Percentiles rank a stretch among this genome's conserved stretches.
phyloP scores from a whole-genome alignment of 2,888 invertebrate species.

The Rhogogaster chlorosoma region DNA sequence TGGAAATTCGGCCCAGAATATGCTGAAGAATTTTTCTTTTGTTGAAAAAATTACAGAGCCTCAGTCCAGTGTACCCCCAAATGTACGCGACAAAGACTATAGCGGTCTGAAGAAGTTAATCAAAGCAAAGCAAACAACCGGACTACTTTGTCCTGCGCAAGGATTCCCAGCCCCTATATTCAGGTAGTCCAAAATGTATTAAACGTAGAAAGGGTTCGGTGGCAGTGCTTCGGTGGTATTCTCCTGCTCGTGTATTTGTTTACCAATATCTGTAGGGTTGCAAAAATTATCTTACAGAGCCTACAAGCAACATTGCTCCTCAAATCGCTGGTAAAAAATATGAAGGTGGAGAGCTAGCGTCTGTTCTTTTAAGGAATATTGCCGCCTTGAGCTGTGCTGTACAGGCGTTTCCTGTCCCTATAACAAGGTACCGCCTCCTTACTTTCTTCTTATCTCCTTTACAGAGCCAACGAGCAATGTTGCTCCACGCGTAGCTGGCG shows the following conservation, averaged over 20 bases:
- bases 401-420: slow-evolving; percentile 81
- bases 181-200: slow-evolving; percentile 75
- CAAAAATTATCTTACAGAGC: slow-evolving; percentile 79
- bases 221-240: slow-evolving; percentile 49
- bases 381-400: slow-evolving; percentile 83
- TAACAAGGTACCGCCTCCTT: slow-evolving; percentile 80
- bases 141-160: slow-evolving; percentile 81
- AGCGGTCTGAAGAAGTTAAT: slow-evolving; percentile 69
- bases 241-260: slow-evolving; percentile 3
- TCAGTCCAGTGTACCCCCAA: slow-evolving; percentile 76
- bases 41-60: slow-evolving; percentile 72
- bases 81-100: slow-evolving; percentile 76
- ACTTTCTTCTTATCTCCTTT: slow-evolving; percentile 60
- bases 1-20: neutral
- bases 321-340: slow-evolving; percentile 81
- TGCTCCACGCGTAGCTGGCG: slow-evolving; percentile 82
- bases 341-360: slow-evolving; percentile 81
- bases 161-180: slow-evolving; percentile 79
- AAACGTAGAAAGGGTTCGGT: slow-evolving; percentile 28
- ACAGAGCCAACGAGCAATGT: slow-evolving; percentile 83
- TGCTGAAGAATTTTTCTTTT: slow-evolving; percentile 7
- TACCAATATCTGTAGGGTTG: slow-evolving; percentile 39
- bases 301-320: slow-evolving; percentile 85
- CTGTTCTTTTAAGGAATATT: slow-evolving; percentile 78
- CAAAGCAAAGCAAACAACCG: slow-evolving; percentile 66